Conservation (phyloP, 1,140 invertebrate species). For the Mesaphorura yosii region DNA sequence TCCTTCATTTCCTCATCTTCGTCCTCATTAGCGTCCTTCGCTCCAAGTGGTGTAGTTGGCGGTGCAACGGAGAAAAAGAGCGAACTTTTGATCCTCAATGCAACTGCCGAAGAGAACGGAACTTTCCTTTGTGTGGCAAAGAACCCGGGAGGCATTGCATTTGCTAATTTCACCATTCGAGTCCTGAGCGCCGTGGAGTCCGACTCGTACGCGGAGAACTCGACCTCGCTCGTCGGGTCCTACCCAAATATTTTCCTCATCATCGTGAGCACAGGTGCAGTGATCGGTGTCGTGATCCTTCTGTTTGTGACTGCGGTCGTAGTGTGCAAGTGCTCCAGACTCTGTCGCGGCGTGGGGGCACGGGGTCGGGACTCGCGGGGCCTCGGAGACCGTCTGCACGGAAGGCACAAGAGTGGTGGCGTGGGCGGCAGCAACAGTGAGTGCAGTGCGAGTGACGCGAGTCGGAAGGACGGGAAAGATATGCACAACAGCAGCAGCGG, state of each 20-base stretch:
- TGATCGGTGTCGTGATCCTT: constrained; percentile 46
- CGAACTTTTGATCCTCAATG: constrained; percentile 61
- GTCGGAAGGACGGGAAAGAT: constrained; percentile 6
- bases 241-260: constrained; percentile 42
- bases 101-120: constrained; percentile 61
- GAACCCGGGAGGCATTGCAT: constrained; percentile 61
- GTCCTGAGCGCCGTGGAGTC: constrained; percentile 59
- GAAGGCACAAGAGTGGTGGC: constrained; percentile 1
- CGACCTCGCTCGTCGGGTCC: constrained; percentile 48
- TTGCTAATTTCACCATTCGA: constrained; percentile 62
- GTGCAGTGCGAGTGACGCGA: no score
- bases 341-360: constrained; percentile 3
- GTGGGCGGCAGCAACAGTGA: background rate
- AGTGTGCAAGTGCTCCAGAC: constrained; percentile 27
- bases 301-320: constrained; percentile 14
- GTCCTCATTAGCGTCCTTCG: no score
- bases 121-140: constrained; percentile 68
- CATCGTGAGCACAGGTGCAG: constrained; percentile 47
- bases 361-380: background rate
- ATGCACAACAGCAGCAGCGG: constrained; percentile 14
- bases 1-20: no score
- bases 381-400: background rate
- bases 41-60: constrained; percentile 45
- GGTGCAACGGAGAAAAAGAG: constrained; percentile 53
- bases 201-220: constrained; percentile 33